phyloP scores from a whole-genome alignment of 2,888 invertebrate species.

The Temnothorax unifasciatus region DNA sequence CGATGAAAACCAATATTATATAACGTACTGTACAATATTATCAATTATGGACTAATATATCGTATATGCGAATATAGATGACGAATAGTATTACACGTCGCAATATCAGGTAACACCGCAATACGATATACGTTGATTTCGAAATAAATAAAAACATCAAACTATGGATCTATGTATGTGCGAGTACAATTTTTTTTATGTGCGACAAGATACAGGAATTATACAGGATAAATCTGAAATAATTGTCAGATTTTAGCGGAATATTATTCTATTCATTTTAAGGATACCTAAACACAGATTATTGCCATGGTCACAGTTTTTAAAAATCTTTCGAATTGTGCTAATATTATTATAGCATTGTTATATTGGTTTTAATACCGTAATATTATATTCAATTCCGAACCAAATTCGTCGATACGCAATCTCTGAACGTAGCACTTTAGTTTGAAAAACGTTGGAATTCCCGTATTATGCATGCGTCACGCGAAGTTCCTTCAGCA shows the following conservation, averaged over 20 bases:
- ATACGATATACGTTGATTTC: not conserved
- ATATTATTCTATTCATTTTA: not conserved
- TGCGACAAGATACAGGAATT: not conserved
- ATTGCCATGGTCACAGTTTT: not conserved
- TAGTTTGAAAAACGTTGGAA: slow-evolving; percentile 16
- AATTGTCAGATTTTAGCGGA: not conserved
- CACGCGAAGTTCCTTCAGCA: slow-evolving; percentile 31
- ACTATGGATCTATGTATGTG: not conserved
- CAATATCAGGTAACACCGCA: not conserved
- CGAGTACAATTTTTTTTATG: not conserved
- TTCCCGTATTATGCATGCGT: slow-evolving; percentile 8
- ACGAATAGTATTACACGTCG: not conserved
- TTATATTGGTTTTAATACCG: no score
- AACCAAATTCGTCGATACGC: slow-evolving; percentile 7
- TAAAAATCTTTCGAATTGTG: not conserved
- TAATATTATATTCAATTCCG: not conserved
- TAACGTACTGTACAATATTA: slow-evolving; percentile 6
- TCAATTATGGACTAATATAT: not conserved
- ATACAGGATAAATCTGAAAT: not conserved
- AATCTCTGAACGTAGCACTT: not conserved
- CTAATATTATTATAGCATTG: not conserved
- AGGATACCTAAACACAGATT: not conserved
- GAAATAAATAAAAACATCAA: not conserved
- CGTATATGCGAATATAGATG: not conserved
- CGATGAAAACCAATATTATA: slow-evolving; percentile 19